Percentiles rank a stretch among this genome's conserved stretches.
These are phyloP conservation scores for Ammodytes marinus DNA, from an alignment of 2,113 vertebrate genomes.

Conservation along the genomic window DNA sequence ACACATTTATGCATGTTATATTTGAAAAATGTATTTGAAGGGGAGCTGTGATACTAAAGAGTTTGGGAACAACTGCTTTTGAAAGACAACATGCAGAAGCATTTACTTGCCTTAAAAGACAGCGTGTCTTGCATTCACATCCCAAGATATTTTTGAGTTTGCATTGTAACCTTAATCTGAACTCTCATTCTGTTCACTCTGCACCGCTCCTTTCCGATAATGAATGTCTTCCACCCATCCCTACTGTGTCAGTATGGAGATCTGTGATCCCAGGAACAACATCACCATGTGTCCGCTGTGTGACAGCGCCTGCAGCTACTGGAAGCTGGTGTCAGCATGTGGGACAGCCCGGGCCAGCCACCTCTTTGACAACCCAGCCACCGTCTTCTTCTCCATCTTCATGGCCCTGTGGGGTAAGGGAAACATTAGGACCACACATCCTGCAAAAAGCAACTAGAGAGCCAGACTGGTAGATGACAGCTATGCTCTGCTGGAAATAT, in stretches of 20 bases:
- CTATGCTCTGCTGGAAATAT: not conserved
- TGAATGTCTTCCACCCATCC: not conserved
- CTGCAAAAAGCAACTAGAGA: not conserved
- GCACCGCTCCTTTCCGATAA: not conserved
- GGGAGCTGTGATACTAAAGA: not conserved
- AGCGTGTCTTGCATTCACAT: too few species aligned
- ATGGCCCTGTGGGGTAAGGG: slow-evolving; percentile 98
- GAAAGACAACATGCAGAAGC: not conserved
- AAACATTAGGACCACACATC: not conserved
- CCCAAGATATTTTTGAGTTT: not conserved
- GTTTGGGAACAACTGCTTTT: not conserved
- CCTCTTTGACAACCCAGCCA: slow-evolving; percentile 97
- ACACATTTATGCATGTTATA: not conserved
- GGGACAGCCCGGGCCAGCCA: slow-evolving; percentile 96
- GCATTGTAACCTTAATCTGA: not conserved
- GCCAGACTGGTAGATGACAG: not conserved
- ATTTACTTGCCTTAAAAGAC: too few species aligned
- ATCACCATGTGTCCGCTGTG: slow-evolving; percentile 99
- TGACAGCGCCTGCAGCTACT: slow-evolving; percentile 95
- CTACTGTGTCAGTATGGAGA: slow-evolving; percentile 91
- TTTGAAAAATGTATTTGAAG: too few species aligned
- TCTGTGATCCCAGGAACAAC: slow-evolving; percentile 93
- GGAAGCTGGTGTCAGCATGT: slow-evolving; percentile 93
- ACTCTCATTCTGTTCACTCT: not conserved
- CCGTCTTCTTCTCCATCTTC: slow-evolving; percentile 97